Evolutionary conservation across 2,888 invertebrate species (phyloP).

Genomic region (Leptinotarsa haldemani): DNA sequence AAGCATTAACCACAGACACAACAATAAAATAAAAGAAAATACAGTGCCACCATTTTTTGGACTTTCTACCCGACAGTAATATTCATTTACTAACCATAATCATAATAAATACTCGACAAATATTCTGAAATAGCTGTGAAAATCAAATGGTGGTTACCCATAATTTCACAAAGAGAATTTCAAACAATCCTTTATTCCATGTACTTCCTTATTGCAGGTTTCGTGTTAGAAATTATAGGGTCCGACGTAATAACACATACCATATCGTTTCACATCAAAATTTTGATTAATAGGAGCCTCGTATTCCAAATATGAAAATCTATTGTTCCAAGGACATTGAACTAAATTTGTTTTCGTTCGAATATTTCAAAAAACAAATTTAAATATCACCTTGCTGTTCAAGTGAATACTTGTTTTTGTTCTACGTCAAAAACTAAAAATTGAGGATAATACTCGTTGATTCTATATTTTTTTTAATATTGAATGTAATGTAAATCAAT

Average conservation of each 20-base stretch:
- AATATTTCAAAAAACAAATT: background rate
- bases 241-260: constrained; percentile 11
- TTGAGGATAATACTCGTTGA: too few species aligned
- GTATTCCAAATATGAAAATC: background rate
- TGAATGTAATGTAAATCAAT: too few species aligned
- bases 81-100: background rate
- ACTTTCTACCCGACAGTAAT: too few species aligned
- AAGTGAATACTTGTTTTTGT: too few species aligned
- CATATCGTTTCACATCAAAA: background rate
- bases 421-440: too few species aligned
- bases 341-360: background rate
- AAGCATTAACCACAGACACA: too few species aligned
- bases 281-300: constrained; percentile 2
- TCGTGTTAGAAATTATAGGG: constrained; percentile 7
- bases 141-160: background rate
- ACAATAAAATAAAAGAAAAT: too few species aligned
- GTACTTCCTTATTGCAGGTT: constrained; percentile 5
- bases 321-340: constrained; percentile 2
- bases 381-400: background rate
- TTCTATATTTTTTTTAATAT: too few species aligned
- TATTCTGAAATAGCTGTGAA: too few species aligned
- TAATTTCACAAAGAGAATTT: background rate
- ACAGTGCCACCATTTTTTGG: too few species aligned
- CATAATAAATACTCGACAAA: too few species aligned
- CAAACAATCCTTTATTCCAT: background rate